Evolutionary conservation across 2,113 vertebrate species (phyloP), one percentile per base, ranked within the genome.

Genomic region (Camelus dromedarius): DNA sequence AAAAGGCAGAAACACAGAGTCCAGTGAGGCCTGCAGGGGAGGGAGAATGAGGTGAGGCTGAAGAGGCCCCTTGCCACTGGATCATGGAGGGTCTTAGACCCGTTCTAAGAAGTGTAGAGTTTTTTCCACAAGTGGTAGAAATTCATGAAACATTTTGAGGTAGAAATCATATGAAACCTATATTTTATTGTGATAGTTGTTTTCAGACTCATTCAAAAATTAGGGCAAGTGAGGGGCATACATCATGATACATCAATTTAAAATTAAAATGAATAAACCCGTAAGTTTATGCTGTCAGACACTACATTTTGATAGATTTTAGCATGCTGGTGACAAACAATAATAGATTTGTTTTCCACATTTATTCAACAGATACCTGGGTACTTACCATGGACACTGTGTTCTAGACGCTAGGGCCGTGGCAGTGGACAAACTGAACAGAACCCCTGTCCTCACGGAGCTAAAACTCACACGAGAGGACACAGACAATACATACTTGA

Each of bases 191-290:
- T 58, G 42, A 50, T 14, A 64, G 19, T 67, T 70, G 7, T 79
- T 79, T 90, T 76, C n/a, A 90, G 60, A 75, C 35, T 86, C 30
- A 66, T 72, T 94, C 75, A 96, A 73, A 83, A 79, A 95, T 77
- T 38, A 73, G 15, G 89, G 22, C 60, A 82, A 64, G 81, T 80
- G 50, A 22, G 66, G 92, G 76, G 66, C 56, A 42, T 46, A 83
- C 35, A 85, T 76, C 42, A 30, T 46, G 46, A 52, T 67, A 15
- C 62, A 32, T 46, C 77, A 79, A 69, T 67, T 91, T 52, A 75
- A 88, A 79, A 67, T 69, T 14, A 73, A 56, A 89, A 46, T 48
- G 48, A 79, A 26, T 88, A 56, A 76, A 30, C 73, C 3, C 48
- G 30, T 80, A 84, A 32, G 69, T 80, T 58, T 69, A 54, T 79